Evolutionary conservation across 2,113 vertebrate genomes (phyloP), one percentile per base, ranked within the genome.

Genomic region (Misgurnus mizolepis): DNA sequence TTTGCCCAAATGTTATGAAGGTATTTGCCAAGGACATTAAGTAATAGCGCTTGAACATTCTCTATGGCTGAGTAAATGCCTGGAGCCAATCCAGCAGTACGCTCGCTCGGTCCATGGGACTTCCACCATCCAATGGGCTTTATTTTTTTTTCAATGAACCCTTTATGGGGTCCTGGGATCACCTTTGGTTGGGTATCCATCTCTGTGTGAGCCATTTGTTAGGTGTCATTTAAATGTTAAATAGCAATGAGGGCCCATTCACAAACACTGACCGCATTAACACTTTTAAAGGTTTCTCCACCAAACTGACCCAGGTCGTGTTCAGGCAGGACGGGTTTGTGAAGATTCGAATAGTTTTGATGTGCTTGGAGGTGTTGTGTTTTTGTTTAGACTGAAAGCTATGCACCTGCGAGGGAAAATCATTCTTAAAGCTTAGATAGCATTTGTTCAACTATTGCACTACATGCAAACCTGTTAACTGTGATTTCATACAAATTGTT

Each of bases 231-330:
- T 74, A 76, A 81, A 81, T 76, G 65, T 58, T 62, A 81, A 76
- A 76, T 50, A 62, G 65, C 79, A 39, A 73, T 61, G 79, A 67
- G 17, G 64, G 64, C 40, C 40, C 69, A 72, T 80, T 81, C 65
- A 69, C 65, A 74, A 68, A 58, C 80, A 81, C 50, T 45, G 62
- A 62, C 65, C 22, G 53, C 72, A 81, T 81, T 76, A 76, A 76
- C 80, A 81, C 80, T 81, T 81, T 76, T 69, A 81, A 76, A 76
- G 72, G 39, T 64, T 67, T 68, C 80, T 67, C 53, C 79, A 7
- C 22, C 64, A 22, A 70, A 43, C 68, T 56, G 62, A 60, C 70
- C 82, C 11, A 49, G 82, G 73, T 67, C 82, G 27, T 22, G 70
- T 67, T 80, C 78, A 72, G 67, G 73, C 58, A 67, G 50, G 58